Conservation (phyloP, 2,888 invertebrate species). For the Cryptosula pallasiana region DNA sequence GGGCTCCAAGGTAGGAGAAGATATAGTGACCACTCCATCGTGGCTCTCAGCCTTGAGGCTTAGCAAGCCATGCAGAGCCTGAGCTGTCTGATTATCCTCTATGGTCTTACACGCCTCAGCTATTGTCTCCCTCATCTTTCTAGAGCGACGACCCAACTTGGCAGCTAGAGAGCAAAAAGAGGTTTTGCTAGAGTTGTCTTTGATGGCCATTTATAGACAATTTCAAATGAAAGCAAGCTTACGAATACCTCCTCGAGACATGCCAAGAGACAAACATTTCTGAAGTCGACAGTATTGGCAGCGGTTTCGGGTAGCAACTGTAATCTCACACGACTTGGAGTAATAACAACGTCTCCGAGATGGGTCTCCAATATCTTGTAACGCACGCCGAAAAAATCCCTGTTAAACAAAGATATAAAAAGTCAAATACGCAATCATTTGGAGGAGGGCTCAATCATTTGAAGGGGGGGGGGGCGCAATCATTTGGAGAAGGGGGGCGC, state of each 20-base stretch:
- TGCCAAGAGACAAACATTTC: conserved; percentile 47
- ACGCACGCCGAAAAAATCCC: conserved; percentile 51
- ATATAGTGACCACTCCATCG: not conserved
- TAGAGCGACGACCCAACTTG: conserved; percentile 49
- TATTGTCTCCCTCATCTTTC: conserved; percentile 52
- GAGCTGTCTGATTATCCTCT: conserved; percentile 51
- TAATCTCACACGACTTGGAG: conserved; percentile 52
- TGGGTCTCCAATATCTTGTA: conserved; percentile 52
- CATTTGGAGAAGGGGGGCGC: too few relatives aligned
- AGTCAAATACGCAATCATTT: too few relatives aligned
- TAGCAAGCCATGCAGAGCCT: conserved; percentile 51
- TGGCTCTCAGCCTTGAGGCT: conserved; percentile 42
- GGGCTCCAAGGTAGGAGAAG: not conserved
- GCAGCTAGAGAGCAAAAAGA: conserved; percentile 39
- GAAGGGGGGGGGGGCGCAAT: too few relatives aligned
- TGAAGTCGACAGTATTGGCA: conserved; percentile 50
- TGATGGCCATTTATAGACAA: too few relatives aligned
- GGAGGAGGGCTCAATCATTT: too few relatives aligned
- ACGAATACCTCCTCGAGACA: conserved; percentile 44
- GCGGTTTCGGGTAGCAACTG: conserved; percentile 38
- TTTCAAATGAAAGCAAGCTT: too few relatives aligned
- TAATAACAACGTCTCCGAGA: conserved; percentile 52
- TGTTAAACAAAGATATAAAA: too few relatives aligned
- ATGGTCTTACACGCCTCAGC: conserved; percentile 41
- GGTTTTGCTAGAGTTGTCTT: too few relatives aligned